Conservation (phyloP, 2,888 invertebrate genomes). For the Tipula lateralis region DNA sequence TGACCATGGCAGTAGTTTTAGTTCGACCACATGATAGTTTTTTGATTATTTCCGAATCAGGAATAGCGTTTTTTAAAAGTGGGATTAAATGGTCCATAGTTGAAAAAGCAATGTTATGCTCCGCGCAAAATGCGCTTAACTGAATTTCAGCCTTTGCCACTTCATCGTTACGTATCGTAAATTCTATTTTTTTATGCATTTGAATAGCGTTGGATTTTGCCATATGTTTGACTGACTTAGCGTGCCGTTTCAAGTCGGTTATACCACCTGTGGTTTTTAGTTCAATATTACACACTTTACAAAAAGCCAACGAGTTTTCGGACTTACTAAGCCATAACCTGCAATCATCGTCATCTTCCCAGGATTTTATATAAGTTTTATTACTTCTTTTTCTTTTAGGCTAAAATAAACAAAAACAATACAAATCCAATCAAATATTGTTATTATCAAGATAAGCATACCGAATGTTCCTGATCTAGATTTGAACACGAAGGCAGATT, state of each 20-base stretch:
- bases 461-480: no score
- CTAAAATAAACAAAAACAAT: no score
- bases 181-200: background rate
- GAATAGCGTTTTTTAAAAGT: no score
- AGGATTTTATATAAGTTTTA: background rate
- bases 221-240: background rate
- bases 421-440: no score
- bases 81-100: no score
- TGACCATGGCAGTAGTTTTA: background rate
- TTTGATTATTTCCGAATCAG: no score
- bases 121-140: no score
- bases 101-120: no score
- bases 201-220: background rate
- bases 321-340: background rate
- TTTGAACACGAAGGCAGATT: no score
- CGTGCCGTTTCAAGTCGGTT: background rate
- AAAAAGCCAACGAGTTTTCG: background rate
- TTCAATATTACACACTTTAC: background rate
- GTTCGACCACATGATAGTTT: background rate
- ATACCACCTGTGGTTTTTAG: background rate
- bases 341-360: background rate
- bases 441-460: no score
- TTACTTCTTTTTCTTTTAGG: background rate
- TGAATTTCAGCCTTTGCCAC: background rate
- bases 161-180: background rate